A percentile compares a stretch with the other conserved stretches of the same genome.
Conservation (phyloP, 1,140 invertebrate genomes). For the Vollenhovia emeryi region DNA sequence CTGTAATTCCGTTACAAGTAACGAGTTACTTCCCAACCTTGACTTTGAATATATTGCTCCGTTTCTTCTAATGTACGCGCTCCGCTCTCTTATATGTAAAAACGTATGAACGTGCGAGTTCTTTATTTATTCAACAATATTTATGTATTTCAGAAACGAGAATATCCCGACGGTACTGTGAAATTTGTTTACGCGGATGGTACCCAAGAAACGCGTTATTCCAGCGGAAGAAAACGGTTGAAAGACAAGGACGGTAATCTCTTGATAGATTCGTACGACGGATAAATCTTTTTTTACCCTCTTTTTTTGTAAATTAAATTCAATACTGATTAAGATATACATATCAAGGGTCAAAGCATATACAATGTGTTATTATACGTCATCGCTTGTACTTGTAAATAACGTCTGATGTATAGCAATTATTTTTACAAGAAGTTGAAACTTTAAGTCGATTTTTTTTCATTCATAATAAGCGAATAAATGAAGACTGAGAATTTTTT, state of each 20-base stretch:
- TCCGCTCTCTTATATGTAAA: not conserved
- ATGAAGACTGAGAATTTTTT: not conserved
- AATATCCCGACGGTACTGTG: constrained; percentile 97
- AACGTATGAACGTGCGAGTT: not conserved
- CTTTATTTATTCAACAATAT: constrained; percentile 54
- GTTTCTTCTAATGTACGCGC: not conserved
- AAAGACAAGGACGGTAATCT: constrained; percentile 95
- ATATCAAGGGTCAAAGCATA: not conserved
- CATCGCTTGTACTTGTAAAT: not conserved
- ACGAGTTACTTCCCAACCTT: too few relatives aligned
- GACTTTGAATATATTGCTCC: not conserved
- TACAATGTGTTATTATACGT: not conserved
- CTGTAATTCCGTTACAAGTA: too few relatives aligned
- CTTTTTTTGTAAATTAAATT: not conserved
- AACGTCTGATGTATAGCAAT: not conserved
- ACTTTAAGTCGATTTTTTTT: not conserved
- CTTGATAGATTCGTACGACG: constrained; percentile 88
- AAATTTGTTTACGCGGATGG: constrained; percentile 96
- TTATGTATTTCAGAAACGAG: constrained; percentile 89
- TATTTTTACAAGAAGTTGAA: constrained; percentile 1
- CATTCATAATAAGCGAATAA: not conserved
- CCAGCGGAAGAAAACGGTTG: constrained; percentile 93
- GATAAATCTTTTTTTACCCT: not conserved
- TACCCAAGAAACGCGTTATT: constrained; percentile 94
- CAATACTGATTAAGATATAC: not conserved